Evolutionary conservation across 1,140 invertebrate genomes (phyloP).

Genomic region (Rhynchophorus ferrugineus): DNA sequence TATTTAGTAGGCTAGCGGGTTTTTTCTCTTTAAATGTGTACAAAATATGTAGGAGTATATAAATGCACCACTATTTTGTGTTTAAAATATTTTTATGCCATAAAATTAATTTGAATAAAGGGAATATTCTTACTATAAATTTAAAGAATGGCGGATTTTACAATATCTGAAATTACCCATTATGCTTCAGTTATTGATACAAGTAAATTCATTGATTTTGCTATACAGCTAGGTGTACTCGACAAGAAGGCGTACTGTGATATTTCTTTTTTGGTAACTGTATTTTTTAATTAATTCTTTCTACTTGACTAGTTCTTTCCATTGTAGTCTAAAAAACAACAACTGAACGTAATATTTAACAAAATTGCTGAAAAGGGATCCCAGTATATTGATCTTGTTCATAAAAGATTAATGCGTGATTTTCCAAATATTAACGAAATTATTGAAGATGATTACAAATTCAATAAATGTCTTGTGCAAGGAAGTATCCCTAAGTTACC

Average conservation of each 20-base stretch:
- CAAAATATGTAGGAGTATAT: too few relatives aligned
- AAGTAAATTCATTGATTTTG: conserved; percentile 1
- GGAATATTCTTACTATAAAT: too few relatives aligned
- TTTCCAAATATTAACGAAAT: conserved; percentile 7
- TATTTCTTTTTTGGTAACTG: background rate
- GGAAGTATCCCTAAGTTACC: conserved; percentile 23
- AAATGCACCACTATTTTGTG: too few relatives aligned
- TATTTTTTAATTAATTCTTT: conserved; percentile 1
- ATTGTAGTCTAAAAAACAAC: background rate
- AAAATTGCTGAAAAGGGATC: conserved; percentile 1
- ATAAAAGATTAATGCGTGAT: conserved; percentile 4
- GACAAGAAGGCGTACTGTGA: conserved; percentile 6
- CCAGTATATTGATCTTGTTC: conserved; percentile 4
- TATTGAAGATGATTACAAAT: conserved; percentile 7
- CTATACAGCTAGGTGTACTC: background rate
- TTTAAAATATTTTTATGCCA: too few relatives aligned
- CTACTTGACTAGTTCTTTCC: conserved; percentile 9
- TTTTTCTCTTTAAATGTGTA: too few relatives aligned
- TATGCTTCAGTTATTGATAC: background rate
- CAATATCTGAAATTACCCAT: background rate
- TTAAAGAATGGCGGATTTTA: background rate
- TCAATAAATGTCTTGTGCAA: conserved; percentile 3
- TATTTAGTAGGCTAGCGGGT: too few relatives aligned
- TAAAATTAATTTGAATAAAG: too few relatives aligned
- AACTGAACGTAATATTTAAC: conserved; percentile 11